phyloP scores from a whole-genome alignment of 2,113 vertebrate genomes.

The Larimichthys crocea region DNA sequence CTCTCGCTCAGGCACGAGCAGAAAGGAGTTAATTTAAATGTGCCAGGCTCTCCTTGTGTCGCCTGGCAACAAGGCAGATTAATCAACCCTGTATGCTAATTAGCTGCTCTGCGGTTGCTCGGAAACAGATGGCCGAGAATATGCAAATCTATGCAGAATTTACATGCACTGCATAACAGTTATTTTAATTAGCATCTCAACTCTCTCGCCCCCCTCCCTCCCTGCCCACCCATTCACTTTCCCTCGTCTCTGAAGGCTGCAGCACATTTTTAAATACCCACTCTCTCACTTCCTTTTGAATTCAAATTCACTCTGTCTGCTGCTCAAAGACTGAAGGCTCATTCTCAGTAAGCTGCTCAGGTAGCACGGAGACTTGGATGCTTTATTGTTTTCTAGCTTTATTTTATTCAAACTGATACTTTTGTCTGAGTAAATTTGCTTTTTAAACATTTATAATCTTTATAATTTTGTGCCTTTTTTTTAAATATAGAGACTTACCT shows the following conservation, averaged over 20 bases:
- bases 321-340: slow-evolving; percentile 51
- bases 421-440: slow-evolving; percentile 7
- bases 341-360: slow-evolving; percentile 40
- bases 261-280: slow-evolving; percentile 76
- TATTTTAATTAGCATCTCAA: slow-evolving; percentile 94
- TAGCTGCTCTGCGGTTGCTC: slow-evolving; percentile 93
- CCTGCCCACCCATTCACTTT: slow-evolving; percentile 61
- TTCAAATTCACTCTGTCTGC: slow-evolving; percentile 55
- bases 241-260: slow-evolving; percentile 81
- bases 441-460: slow-evolving; percentile 23
- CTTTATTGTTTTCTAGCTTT: slow-evolving; percentile 32
- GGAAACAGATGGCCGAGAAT: slow-evolving; percentile 99
- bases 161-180: slow-evolving; percentile 93
- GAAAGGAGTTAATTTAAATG: slow-evolving; percentile 77
- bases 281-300: slow-evolving; percentile 65
- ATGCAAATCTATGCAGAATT: slow-evolving; percentile 99
- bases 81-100: slow-evolving; percentile 99
- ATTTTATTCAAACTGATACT: neutral
- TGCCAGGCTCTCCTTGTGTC: slow-evolving; percentile 87
- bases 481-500: slow-evolving; percentile 10
- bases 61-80: slow-evolving; percentile 95
- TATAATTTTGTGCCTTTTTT: neutral
- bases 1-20: slow-evolving; percentile 55
- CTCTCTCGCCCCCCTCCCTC: slow-evolving; percentile 61
- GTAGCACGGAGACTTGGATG: slow-evolving; percentile 24